phyloP scores from a whole-genome alignment of 1,140 invertebrate species.

The Ridgeia piscesae region DNA sequence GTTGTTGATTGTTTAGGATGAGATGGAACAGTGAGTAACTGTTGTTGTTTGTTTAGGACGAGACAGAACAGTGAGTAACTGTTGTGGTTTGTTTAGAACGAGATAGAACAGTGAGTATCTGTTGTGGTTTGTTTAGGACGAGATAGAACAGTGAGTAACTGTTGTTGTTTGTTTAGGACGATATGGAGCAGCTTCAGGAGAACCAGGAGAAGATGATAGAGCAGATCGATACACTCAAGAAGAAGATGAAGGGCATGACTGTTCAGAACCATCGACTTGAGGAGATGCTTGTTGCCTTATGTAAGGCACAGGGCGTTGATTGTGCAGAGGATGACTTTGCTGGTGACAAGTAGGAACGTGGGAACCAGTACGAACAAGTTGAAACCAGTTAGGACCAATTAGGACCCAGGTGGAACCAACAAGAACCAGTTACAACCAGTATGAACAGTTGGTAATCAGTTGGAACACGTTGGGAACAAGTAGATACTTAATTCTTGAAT shows the following conservation, averaged over 20 bases:
- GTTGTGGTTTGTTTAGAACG: no score
- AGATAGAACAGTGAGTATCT: no score
- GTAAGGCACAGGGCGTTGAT: conserved; percentile 35
- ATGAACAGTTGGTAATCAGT: not conserved
- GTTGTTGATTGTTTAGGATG: not conserved
- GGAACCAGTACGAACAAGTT: not conserved
- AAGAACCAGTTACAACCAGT: conserved; percentile 16
- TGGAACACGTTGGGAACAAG: not conserved
- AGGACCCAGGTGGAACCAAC: no score
- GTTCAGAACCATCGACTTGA: conserved; percentile 39
- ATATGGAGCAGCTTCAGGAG: conserved; percentile 46
- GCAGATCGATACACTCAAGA: conserved; percentile 43
- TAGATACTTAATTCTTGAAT: no score
- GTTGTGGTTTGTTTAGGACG: no score
- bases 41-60: no score
- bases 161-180: conserved; percentile 39
- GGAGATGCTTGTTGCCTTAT: conserved; percentile 44
- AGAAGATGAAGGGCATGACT: conserved; percentile 38
- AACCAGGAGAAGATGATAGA: conserved; percentile 46
- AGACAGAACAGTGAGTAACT: no score
- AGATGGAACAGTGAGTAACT: no score
- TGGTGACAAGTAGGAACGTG: conserved; percentile 29
- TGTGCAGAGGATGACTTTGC: conserved; percentile 47
- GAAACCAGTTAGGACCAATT: not conserved
- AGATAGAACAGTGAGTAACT: no score